Percentiles rank a stretch among this genome's conserved stretches.
Conservation (phyloP, 2,888 invertebrate species). For the Kryphioiulus occultus region DNA sequence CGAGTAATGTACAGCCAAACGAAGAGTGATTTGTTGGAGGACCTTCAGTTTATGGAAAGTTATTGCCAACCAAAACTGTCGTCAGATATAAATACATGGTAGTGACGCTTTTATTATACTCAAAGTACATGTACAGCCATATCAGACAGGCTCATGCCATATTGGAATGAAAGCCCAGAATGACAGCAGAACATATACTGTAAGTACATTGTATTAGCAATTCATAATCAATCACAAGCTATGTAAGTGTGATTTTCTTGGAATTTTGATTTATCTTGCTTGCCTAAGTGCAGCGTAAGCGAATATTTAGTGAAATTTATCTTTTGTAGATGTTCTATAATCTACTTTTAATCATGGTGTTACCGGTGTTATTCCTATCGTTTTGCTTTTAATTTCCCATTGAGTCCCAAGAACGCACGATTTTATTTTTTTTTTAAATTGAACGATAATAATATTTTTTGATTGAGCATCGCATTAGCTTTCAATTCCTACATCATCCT, state of each 20-base stretch:
- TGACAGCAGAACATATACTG: neutral
- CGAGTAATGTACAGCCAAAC: constrained; percentile 22
- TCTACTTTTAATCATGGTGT: neutral
- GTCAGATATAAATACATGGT: neutral
- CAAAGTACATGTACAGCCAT: neutral
- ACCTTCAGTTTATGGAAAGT: constrained; percentile 6
- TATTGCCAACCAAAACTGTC: neutral
- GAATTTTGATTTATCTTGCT: neutral
- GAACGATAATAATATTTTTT: neutral
- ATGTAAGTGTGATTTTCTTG: neutral
- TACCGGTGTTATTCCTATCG: too few species aligned
- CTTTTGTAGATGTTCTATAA: neutral
- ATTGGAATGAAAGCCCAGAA: neutral
- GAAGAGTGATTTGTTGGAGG: constrained; percentile 37
- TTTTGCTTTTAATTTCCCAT: neutral
- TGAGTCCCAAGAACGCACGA: neutral
- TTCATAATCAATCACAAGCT: neutral
- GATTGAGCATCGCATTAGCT: neutral
- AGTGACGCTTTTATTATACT: constrained; percentile 7
- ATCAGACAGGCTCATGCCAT: neutral
- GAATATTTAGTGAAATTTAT: neutral
- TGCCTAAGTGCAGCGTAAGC: too few species aligned
- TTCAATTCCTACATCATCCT: neutral
- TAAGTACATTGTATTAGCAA: neutral
- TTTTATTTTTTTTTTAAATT: neutral